Evolutionary conservation across 2,888 invertebrate genomes (phyloP), one percentile per base, ranked within the genome.

Genomic region (Plagodis dolabraria): DNA sequence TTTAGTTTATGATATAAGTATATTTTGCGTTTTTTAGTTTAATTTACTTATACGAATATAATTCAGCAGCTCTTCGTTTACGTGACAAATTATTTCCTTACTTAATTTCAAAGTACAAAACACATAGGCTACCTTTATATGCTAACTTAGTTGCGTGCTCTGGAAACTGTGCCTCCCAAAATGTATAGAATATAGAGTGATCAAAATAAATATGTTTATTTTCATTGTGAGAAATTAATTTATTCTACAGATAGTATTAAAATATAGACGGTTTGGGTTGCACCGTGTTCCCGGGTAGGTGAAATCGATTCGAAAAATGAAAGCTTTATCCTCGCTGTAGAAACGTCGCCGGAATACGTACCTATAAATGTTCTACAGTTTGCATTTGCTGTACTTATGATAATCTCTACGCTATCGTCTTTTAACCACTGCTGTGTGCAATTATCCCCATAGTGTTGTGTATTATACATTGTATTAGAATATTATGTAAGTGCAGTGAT

Each of bases 61-160:
- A 82, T 83, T 83, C 83, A 85, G 87, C 88, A 88, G 85, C 85
- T 88, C 80, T 80, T 78, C 74, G 75, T 74, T 77, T 70, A 76
- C 76, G 75, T 83, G 77, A 75, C 74, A 77, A 66, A 63, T 69
- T 71, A 73, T 79, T 80, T 77, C 75, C 72, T 77, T 76, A 84
- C 87, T 89, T 89, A 86, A 85, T 90, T 89, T 87, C 85, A 84
- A 90, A 91, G 91, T 92, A 92, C 91, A 92, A 92, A 91, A 83
- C 78, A 70, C 74, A 83, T 87, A 86, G 82, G 80, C 83, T 87
- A 86, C 84, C 78, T 79, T 79, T 78, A 75, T 75, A 79, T 76
- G 77, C 74, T 77, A 76, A 60, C 53, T 63, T 72, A 71, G 74
- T 69, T 69, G 77, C 68, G 79, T 78, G 82, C 80, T 85, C 87